Evolutionary conservation across 2,113 vertebrate species (phyloP), one percentile per base, ranked within the genome.

Genomic region (Salvelinus namaycush): DNA sequence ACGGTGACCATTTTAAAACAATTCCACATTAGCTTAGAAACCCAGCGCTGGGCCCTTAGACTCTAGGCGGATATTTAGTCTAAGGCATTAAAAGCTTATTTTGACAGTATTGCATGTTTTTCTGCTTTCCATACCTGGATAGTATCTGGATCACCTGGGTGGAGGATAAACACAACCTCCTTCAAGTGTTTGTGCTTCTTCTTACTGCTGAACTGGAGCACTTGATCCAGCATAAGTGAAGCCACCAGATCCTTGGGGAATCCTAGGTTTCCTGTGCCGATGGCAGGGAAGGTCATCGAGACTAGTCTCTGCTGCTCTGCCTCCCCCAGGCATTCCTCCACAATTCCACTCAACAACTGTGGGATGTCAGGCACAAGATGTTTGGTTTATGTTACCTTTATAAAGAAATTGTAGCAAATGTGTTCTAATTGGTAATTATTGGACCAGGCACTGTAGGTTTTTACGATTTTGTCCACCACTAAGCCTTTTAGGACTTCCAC

Each of bases 281-380:
- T 93, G 68, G 96, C 95, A 31, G 97, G 94, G 83, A 99, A 95
- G 26, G 94, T 75, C 68, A 99, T 93, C 0, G 96, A 97, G 12
- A 78, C 86, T 66, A 94, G 82, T 3, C 82, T 83, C 26, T 75
- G 67, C 13, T 65, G 62, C 70, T 96, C 95, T 0, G 95, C 91
- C 72, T 71, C 85, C 34, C 66, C 4, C 88, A 99, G 88, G 75
- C 96, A 98, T 3, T 67, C 22, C 57, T 72, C 76, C n/a, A 97
- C 89, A 80, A 94, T 83, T 29, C 72, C 51, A 76, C 79, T 68
- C 82, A 99, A 85, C 11, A 11, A 49, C 96, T 98, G 34, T 39
- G 34, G 34, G 34, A 39, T 39, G 34, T 39, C 34, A 83, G 49
- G 49, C 14, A 51, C 49, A 51, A 39, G 6, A 7, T 39, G 7